Conservation (phyloP, 2,797 vertebrate genomes). For the Picus viridis region DNA sequence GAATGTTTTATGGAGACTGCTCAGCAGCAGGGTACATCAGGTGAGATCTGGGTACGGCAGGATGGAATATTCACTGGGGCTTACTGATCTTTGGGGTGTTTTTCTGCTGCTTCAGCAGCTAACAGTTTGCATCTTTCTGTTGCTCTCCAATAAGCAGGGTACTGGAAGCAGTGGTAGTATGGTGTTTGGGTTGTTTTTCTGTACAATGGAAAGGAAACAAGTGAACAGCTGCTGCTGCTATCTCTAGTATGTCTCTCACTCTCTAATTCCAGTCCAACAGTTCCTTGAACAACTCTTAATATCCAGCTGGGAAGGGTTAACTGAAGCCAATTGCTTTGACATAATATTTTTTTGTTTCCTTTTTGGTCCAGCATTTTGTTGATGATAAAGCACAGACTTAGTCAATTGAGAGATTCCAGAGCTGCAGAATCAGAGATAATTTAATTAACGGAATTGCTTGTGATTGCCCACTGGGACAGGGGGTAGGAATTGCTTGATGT, state of each 20-base stretch:
- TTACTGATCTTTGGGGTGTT: not conserved
- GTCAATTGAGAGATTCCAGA: slow-evolving; percentile 77
- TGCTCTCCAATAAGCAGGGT: not conserved
- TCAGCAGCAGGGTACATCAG: not conserved
- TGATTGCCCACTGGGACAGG: slow-evolving; percentile 72
- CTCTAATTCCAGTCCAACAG: not conserved
- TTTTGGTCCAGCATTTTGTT: slow-evolving; percentile 68
- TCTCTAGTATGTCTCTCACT: not conserved
- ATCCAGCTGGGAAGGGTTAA: slow-evolving; percentile 66
- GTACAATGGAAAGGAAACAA: not conserved
- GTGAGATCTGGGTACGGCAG: not conserved
- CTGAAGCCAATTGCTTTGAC: slow-evolving; percentile 15
- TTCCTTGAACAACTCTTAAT: slow-evolving; percentile 44
- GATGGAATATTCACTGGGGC: not conserved
- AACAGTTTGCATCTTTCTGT: not conserved
- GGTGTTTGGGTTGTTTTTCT: not conserved
- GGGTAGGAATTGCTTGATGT: slow-evolving; percentile 73
- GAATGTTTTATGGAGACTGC: slow-evolving; percentile 2
- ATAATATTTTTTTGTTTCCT: slow-evolving; percentile 57
- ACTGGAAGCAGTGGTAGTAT: not conserved
- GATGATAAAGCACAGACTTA: slow-evolving; percentile 74
- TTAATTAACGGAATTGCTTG: slow-evolving; percentile 77
- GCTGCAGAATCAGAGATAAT: slow-evolving; percentile 77
- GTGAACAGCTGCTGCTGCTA: not conserved
- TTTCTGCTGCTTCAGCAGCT: not conserved